Evolutionary conservation across 64 coral and sea anemone genomes (phyloP).

Genomic region (Orbicella faveolata): DNA sequence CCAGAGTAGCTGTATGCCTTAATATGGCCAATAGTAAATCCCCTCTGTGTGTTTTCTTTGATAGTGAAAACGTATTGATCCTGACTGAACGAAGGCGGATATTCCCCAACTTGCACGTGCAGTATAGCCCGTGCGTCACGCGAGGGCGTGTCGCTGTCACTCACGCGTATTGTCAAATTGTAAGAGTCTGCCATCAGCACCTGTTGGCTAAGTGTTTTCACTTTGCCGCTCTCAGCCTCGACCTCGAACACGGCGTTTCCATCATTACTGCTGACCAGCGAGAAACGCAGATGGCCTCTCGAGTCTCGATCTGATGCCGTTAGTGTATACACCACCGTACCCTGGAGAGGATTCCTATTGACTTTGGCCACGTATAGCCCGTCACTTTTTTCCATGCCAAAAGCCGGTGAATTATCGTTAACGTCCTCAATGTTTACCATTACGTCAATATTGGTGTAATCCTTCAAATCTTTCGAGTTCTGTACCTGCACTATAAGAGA

Average conservation of each 20-base stretch:
- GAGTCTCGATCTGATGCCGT: slow-evolving; percentile 72
- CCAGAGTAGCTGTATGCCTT: slow-evolving; percentile 79
- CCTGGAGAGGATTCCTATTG: slow-evolving; percentile 69
- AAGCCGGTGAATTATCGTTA: slow-evolving; percentile 84
- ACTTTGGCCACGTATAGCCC: slow-evolving; percentile 52
- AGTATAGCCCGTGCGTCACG: slow-evolving; percentile 19
- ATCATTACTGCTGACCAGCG: slow-evolving; percentile 35
- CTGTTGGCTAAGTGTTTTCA: slow-evolving; percentile 57
- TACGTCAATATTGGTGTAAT: slow-evolving; percentile 57
- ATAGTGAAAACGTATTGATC: slow-evolving; percentile 73
- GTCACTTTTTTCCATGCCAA: slow-evolving; percentile 63
- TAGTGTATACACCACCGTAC: slow-evolving; percentile 63
- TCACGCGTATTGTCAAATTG: slow-evolving; percentile 71
- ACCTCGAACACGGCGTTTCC: slow-evolving; percentile 62
- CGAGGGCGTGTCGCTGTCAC: slow-evolving; percentile 64
- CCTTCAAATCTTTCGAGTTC: slow-evolving; percentile 8
- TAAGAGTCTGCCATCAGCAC: slow-evolving; percentile 63
- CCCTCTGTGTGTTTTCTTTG: slow-evolving; percentile 73
- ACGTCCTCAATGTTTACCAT: slow-evolving; percentile 62
- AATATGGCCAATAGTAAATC: slow-evolving; percentile 59
- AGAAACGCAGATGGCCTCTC: slow-evolving; percentile 62
- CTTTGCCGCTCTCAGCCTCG: slow-evolving; percentile 55
- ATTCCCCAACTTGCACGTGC: slow-evolving; percentile 66
- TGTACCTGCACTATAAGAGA: slow-evolving; percentile 61
- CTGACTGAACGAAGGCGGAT: slow-evolving; percentile 57